phyloP scores from a whole-genome alignment of 2,888 invertebrate species.

The Cheilosia variabilis region DNA sequence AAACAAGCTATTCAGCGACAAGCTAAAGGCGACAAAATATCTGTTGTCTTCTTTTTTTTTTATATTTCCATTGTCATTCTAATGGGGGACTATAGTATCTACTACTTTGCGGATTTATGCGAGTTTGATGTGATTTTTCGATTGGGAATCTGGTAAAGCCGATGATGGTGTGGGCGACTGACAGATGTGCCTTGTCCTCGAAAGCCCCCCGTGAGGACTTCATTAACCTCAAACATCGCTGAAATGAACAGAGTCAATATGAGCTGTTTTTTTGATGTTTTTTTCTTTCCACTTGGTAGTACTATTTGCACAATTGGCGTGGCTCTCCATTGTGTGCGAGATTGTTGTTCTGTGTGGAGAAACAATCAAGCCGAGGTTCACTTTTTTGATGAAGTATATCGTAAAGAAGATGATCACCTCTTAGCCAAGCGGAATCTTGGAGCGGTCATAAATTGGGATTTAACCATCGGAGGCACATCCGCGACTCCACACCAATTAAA shows the following conservation, averaged over 20 bases:
- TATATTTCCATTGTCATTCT: neutral
- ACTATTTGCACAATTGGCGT: constrained; percentile 7
- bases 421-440: neutral
- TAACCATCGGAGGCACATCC: neutral
- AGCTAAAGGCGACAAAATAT: neutral
- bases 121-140: neutral
- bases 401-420: neutral
- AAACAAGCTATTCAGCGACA: neutral
- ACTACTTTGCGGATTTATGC: neutral
- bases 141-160: neutral
- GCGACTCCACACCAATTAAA: neutral
- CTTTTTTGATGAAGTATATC: neutral
- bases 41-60: neutral
- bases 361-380: neutral
- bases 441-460: neutral
- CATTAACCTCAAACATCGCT: neutral
- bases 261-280: neutral
- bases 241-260: neutral
- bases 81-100: neutral
- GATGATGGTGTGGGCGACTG: no score
- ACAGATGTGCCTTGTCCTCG: neutral
- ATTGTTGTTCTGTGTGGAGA: neutral
- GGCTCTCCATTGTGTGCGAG: neutral
- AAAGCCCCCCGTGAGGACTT: neutral
- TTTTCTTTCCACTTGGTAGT: neutral